These are phyloP conservation scores for Vombatus ursinus DNA, from an alignment of 2,113 vertebrate species.

Conservation along the genomic window DNA sequence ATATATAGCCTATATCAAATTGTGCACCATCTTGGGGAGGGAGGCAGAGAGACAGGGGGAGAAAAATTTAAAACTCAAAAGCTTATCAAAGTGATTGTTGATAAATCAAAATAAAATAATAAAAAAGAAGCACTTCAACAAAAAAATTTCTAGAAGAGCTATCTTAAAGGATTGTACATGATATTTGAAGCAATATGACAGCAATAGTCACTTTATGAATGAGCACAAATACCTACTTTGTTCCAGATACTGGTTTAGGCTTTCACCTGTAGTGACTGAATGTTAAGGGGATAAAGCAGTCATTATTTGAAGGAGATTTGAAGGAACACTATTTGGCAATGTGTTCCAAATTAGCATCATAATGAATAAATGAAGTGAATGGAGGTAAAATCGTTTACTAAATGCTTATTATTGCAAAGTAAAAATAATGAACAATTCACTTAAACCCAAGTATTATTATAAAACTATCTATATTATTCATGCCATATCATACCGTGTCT, in stretches of 20 bases:
- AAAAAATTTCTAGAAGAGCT: background rate
- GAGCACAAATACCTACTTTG: background rate
- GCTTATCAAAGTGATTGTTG: too few species aligned
- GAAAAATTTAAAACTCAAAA: too few species aligned
- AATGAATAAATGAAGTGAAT: background rate
- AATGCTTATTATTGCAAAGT: background rate
- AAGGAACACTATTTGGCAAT: background rate
- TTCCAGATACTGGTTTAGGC: background rate
- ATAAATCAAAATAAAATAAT: too few species aligned
- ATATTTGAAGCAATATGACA: conserved; percentile 6
- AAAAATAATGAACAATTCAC: background rate
- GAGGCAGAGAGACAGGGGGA: too few species aligned
- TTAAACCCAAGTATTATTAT: background rate
- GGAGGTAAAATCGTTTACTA: background rate
- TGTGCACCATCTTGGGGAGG: too few species aligned
- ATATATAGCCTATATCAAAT: too few species aligned
- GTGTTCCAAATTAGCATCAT: background rate
- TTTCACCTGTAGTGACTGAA: background rate
- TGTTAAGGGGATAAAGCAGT: background rate
- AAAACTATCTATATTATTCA: background rate
- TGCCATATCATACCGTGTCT: background rate
- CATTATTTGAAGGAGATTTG: background rate
- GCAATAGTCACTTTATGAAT: background rate
- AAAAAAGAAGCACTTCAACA: background rate
- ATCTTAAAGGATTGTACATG: background rate